Conservation (phyloP, 1,140 invertebrate genomes). For the Fopius arisanus region DNA sequence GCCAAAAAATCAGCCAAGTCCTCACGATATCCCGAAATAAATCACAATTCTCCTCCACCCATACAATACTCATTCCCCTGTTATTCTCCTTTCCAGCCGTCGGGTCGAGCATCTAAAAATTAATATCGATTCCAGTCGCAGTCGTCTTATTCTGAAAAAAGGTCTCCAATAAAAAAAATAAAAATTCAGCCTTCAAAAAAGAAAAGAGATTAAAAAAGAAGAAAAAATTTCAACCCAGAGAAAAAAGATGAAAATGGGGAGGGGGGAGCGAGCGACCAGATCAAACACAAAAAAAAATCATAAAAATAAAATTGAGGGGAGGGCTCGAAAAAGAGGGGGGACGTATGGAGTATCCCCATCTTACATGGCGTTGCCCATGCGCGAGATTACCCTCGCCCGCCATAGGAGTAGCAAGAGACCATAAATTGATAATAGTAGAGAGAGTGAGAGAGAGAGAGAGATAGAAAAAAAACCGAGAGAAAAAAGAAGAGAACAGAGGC, state of each 20-base stretch:
- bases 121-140: slow-evolving; percentile 30
- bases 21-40: neutral
- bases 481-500: no score
- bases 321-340: neutral
- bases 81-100: neutral
- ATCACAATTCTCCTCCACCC: neutral
- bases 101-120: slow-evolving; percentile 28
- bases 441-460: no score
- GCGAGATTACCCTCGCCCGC: slow-evolving; percentile 7
- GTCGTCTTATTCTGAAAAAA: slow-evolving; percentile 19
- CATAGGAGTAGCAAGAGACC: neutral
- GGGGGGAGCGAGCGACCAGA: neutral
- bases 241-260: slow-evolving; percentile 16
- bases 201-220: no score
- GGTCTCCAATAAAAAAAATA: neutral
- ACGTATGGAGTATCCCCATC: slow-evolving; percentile 21
- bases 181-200: neutral
- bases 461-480: no score
- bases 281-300: neutral
- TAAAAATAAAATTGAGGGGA: neutral
- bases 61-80: slow-evolving; percentile 2
- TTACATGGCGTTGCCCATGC: slow-evolving; percentile 26
- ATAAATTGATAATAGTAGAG: neutral
- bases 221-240: no score
- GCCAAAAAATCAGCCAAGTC: neutral